A percentile compares a stretch with the other conserved stretches of the same genome.
Evolutionary conservation across 2,113 vertebrate species (phyloP).

Genomic region (Willisornis vidua): DNA sequence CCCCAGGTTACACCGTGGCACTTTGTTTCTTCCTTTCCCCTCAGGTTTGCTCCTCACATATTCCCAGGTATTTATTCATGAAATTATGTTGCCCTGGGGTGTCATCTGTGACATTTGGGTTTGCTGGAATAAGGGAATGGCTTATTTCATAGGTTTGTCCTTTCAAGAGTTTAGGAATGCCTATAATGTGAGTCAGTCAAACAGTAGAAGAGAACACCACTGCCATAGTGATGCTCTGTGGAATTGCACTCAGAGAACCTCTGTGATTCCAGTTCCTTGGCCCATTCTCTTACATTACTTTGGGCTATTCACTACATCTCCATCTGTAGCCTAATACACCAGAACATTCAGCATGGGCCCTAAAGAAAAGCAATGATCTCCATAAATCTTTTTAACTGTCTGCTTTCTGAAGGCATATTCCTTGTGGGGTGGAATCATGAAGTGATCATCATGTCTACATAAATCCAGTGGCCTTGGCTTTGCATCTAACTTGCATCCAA

Average conservation of each 20-base stretch:
- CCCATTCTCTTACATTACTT: rapidly evolving
- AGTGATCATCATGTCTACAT: background rate
- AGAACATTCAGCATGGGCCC: background rate
- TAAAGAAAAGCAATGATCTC: background rate
- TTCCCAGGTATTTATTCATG: background rate
- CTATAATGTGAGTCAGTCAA: background rate
- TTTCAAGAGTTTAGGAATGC: background rate
- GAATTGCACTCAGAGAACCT: background rate
- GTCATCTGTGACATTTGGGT: background rate
- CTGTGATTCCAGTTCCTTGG: background rate
- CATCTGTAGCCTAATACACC: background rate
- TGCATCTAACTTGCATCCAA: background rate
- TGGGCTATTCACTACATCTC: background rate
- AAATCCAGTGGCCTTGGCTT: background rate
- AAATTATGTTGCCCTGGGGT: background rate
- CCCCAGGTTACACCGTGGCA: background rate
- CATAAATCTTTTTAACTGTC: background rate
- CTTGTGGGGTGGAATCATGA: background rate
- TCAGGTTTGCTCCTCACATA: background rate
- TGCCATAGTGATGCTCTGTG: background rate
- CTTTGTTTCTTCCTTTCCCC: background rate
- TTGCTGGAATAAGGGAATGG: background rate
- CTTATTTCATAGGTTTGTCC: background rate
- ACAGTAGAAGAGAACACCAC: background rate
- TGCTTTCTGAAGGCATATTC: background rate